A percentile compares a stretch with the other conserved stretches of the same genome.
Evolutionary conservation across 2,113 vertebrate species (phyloP).

Genomic region (Cyphomyrus plagiostoma): DNA sequence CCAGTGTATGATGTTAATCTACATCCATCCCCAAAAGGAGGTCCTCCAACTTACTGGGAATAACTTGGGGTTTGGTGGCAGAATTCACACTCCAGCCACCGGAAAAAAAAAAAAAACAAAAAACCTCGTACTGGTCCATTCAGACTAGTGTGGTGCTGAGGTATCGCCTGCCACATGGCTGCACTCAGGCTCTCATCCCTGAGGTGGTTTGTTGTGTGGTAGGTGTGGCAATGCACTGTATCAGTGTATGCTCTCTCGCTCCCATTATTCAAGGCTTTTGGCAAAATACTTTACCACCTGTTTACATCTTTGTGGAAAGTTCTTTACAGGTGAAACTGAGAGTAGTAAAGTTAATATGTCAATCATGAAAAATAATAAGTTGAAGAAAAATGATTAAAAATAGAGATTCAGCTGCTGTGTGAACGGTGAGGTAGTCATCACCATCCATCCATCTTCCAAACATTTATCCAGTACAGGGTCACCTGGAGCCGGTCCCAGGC

Average conservation of each 20-base stretch:
- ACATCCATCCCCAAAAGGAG: no score
- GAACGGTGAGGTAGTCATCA: not conserved
- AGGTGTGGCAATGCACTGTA: no score
- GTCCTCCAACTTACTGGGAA: no score
- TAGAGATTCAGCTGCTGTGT: not conserved
- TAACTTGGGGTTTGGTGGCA: no score
- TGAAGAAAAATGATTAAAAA: not conserved
- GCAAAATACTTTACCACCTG: not conserved
- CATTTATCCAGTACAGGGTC: not conserved
- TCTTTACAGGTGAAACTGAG: not conserved
- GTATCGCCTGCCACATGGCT: no score
- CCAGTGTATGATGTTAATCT: no score
- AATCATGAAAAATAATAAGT: not conserved
- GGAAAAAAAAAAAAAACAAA: no score
- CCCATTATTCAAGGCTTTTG: not conserved
- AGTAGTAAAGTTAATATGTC: not conserved
- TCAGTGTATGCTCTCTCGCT: not conserved
- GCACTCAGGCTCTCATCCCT: no score
- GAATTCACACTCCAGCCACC: no score
- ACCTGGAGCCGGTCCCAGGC: not conserved
- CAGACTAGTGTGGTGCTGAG: no score
- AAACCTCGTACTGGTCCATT: no score
- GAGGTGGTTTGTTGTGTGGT: no score
- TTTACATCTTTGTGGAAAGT: not conserved
- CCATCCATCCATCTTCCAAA: not conserved